Conservation (phyloP, 2,888 invertebrate genomes). For the Caenorhabditis becei region DNA sequence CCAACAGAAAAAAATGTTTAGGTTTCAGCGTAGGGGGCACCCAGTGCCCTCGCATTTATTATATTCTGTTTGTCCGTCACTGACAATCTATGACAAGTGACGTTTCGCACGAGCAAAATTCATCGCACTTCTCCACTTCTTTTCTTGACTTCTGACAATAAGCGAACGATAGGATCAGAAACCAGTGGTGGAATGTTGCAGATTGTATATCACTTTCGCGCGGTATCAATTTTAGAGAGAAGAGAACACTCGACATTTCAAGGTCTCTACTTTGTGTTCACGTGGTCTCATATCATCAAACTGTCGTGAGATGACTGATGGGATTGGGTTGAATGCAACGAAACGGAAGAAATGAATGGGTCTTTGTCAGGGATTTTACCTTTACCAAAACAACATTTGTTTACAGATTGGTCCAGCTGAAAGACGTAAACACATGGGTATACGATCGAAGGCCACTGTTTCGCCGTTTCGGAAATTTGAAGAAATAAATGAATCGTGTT, state of each 20-base stretch:
- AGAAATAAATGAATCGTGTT: too few relatives aligned
- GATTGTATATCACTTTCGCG: slow-evolving; percentile 26
- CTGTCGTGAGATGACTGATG: slow-evolving; percentile 26
- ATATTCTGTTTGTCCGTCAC: slow-evolving; percentile 5
- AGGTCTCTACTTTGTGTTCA: slow-evolving; percentile 39
- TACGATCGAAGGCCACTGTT: background rate
- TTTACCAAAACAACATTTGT: background rate
- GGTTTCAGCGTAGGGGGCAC: slow-evolving; percentile 17
- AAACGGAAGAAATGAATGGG: background rate
- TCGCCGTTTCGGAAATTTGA: background rate
- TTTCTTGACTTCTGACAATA: background rate
- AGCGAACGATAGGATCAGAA: slow-evolving; percentile 26
- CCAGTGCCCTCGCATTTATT: slow-evolving; percentile 12
- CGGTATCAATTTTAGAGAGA: slow-evolving; percentile 17
- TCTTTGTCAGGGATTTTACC: background rate
- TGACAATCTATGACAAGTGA: slow-evolving; percentile 42
- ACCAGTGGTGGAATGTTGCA: slow-evolving; percentile 19
- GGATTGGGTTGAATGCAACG: slow-evolving; percentile 7
- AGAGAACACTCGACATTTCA: slow-evolving; percentile 39
- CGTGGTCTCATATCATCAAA: slow-evolving; percentile 41
- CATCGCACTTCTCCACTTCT: background rate
- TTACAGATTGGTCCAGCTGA: background rate
- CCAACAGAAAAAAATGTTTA: slow-evolving; percentile 21
- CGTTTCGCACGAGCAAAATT: slow-evolving; percentile 16
- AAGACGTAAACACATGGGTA: background rate